phyloP scores from a whole-genome alignment of 1,140 invertebrate species.

The Aleiodes sp. region DNA sequence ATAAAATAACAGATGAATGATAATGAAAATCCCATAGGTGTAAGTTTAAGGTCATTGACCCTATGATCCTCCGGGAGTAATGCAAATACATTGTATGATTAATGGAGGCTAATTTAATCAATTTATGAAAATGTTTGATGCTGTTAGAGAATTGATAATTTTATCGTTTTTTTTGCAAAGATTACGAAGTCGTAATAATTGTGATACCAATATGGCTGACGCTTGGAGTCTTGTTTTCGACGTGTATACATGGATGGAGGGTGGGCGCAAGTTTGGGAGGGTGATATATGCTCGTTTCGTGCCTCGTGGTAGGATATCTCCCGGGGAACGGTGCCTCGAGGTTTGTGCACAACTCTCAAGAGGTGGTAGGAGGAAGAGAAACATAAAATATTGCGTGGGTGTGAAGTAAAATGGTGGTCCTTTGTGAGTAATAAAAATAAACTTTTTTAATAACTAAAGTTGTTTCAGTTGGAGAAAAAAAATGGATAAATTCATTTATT shows the following conservation, averaged over 20 bases:
- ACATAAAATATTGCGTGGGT: slow-evolving; percentile 60
- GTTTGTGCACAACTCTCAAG: slow-evolving; percentile 2
- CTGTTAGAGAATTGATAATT: background rate
- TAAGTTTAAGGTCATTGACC: background rate
- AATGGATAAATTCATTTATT: too few species aligned
- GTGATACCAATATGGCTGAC: slow-evolving; percentile 49
- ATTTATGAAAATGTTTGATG: background rate
- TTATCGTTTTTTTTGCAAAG: background rate
- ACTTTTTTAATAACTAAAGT: too few species aligned
- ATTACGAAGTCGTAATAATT: background rate
- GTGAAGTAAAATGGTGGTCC: slow-evolving; percentile 60
- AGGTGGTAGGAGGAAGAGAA: slow-evolving; percentile 36
- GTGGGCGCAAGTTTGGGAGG: slow-evolving; percentile 47
- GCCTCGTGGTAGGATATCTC: slow-evolving; percentile 27
- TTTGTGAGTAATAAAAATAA: slow-evolving; percentile 3
- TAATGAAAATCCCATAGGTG: background rate
- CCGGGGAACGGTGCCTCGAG: slow-evolving; percentile 21
- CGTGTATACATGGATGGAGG: too few species aligned
- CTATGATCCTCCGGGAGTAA: background rate
- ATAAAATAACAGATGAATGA: slow-evolving; percentile 15
- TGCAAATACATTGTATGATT: background rate
- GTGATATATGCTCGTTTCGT: slow-evolving; percentile 56
- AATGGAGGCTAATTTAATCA: background rate
- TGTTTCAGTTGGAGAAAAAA: too few species aligned
- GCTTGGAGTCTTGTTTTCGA: too few species aligned